These are phyloP conservation scores for Xestia rhomboidea DNA, from an alignment of 2,888 invertebrate genomes.

Conservation along the genomic window DNA sequence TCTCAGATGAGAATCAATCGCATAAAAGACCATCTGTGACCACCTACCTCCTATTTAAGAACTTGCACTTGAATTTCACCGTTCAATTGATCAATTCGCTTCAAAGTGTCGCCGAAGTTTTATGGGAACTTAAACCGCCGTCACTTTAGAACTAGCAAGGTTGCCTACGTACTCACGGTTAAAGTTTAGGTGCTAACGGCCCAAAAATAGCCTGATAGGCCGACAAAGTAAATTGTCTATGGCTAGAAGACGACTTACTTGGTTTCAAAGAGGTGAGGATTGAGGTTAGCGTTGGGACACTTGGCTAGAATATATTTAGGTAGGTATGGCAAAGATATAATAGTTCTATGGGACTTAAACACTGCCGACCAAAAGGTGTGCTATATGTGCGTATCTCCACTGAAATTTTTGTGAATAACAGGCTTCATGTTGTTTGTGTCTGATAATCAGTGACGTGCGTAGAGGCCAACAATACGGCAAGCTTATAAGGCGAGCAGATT, in stretches of 20 bases:
- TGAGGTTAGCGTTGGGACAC: background rate
- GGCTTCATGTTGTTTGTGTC: background rate
- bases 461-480: too few relatives aligned
- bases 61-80: slow-evolving; percentile 3
- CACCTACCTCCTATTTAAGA: background rate
- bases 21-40: background rate
- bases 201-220: slow-evolving; percentile 41
- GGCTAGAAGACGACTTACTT: slow-evolving; percentile 6
- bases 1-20: slow-evolving; percentile 8
- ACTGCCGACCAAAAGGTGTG: too few relatives aligned
- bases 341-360: too few relatives aligned
- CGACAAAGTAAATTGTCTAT: slow-evolving; percentile 55
- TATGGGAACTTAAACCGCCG: slow-evolving; percentile 46
- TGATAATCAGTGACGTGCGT: background rate
- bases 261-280: slow-evolving; percentile 3
- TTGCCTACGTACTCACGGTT: slow-evolving; percentile 15
- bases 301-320: background rate
- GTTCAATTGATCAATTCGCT: slow-evolving; percentile 34
- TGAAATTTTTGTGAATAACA: background rate
- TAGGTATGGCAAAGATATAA: too few relatives aligned
- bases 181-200: slow-evolving; percentile 30
- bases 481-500: too few relatives aligned
- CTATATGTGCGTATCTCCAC: too few relatives aligned
- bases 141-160: slow-evolving; percentile 33
- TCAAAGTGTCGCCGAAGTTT: slow-evolving; percentile 45